Conservation (phyloP, 30 jellyfish, hydroid and myxozoan genomes). For the Phacellophora camtschatica region DNA sequence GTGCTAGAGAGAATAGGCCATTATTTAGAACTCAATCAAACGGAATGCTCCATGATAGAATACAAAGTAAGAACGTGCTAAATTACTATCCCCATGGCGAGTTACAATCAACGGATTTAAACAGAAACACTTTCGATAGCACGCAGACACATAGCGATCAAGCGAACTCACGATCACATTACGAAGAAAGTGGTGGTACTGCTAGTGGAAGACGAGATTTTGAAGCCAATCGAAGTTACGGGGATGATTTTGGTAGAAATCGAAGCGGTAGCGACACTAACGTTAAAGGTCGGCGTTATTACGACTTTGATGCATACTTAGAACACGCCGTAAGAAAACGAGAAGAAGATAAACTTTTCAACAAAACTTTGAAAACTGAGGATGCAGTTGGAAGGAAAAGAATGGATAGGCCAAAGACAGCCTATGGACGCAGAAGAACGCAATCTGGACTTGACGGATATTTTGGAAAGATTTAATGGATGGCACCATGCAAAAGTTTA, state of each 20-base stretch:
- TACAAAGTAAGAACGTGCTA: background rate
- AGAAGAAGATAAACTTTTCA: constrained; percentile 35
- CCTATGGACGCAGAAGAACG: constrained; percentile 20
- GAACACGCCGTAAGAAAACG: constrained; percentile 14
- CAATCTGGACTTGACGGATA: background rate
- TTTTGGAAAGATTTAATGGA: no score
- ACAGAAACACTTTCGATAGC: constrained; percentile 1
- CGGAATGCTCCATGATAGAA: background rate
- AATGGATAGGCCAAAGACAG: constrained; percentile 18
- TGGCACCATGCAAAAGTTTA: no score
- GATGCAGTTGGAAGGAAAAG: background rate
- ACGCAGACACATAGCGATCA: background rate
- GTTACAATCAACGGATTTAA: background rate
- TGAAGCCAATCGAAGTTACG: background rate
- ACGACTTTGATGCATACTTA: constrained; percentile 43
- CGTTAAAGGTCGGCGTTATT: background rate
- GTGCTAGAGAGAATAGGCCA: background rate
- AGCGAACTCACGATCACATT: background rate
- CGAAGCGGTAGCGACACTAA: background rate
- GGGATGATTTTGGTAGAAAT: background rate
- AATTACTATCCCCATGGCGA: background rate
- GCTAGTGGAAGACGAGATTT: background rate
- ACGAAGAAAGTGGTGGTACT: background rate
- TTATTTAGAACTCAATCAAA: background rate
- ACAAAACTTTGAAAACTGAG: background rate